phyloP scores from a whole-genome alignment of 2,113 vertebrate species.

The Heptranchias perlo region DNA sequence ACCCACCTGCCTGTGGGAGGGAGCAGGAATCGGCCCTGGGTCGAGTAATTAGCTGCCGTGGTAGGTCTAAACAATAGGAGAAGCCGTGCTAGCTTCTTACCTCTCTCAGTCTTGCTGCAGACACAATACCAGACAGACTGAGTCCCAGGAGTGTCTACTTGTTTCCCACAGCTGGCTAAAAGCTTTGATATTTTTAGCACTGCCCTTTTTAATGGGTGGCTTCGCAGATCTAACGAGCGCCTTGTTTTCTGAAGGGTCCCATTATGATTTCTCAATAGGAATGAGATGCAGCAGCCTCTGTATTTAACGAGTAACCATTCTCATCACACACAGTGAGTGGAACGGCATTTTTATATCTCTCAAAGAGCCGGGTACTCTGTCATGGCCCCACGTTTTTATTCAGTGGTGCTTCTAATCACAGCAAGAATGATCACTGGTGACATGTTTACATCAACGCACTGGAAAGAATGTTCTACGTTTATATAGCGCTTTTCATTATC shows the following conservation, averaged over 20 bases:
- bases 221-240: neutral
- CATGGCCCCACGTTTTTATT: neutral
- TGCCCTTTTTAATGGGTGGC: neutral
- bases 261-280: neutral
- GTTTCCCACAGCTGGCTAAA: neutral
- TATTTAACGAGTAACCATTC: neutral
- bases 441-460: neutral
- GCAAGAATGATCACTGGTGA: neutral
- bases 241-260: neutral
- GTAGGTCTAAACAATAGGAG: neutral
- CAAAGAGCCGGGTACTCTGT: neutral
- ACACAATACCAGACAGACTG: neutral
- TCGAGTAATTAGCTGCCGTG: neutral
- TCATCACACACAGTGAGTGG: neutral
- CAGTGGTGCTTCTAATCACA: neutral
- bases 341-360: neutral
- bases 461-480: neutral
- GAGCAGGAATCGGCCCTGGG: neutral
- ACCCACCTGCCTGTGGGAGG: neutral
- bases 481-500: neutral
- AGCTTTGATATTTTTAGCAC: conserved; percentile 16
- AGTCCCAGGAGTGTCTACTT: neutral
- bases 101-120: neutral
- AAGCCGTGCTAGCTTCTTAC: neutral
- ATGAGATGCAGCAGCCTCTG: neutral